Evolutionary conservation across 92 coral and sea anemone genomes (phyloP).

Genomic region (Epizoanthus illoricatus): DNA sequence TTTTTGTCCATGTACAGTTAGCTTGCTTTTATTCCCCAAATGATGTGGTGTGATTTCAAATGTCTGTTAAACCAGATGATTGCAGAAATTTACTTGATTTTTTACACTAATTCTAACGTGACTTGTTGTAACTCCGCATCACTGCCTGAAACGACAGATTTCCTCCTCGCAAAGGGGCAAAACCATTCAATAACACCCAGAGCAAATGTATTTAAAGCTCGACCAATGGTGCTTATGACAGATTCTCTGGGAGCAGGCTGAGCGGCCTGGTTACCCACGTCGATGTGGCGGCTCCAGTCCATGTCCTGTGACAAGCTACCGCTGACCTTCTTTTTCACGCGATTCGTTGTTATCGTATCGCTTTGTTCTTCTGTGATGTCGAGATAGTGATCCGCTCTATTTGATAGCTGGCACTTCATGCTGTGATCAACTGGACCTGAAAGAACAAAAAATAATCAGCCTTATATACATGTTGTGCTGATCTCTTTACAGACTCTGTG

Average conservation of each 20-base stretch:
- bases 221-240: slow-evolving; percentile 19
- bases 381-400: neutral
- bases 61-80: no score
- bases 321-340: neutral
- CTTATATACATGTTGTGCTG: no score
- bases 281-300: neutral
- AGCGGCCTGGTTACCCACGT: neutral
- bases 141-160: slow-evolving; percentile 26
- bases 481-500: no score
- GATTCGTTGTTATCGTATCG: neutral
- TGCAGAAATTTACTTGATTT: no score
- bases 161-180: slow-evolving; percentile 29
- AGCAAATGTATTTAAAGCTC: slow-evolving; percentile 13
- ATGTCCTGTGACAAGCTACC: slow-evolving; percentile 3
- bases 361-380: neutral
- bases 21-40: no score
- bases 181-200: slow-evolving; percentile 22
- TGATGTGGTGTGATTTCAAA: no score
- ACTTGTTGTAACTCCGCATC: slow-evolving; percentile 9
- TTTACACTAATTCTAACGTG: slow-evolving; percentile 1
- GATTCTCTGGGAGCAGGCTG: slow-evolving; percentile 19
- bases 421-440: slow-evolving; percentile 4
- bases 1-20: no score
- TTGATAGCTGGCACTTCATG: neutral
- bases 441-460: neutral